phyloP scores from a whole-genome alignment of 2,888 invertebrate genomes.

The Priocnemis perturbator region DNA sequence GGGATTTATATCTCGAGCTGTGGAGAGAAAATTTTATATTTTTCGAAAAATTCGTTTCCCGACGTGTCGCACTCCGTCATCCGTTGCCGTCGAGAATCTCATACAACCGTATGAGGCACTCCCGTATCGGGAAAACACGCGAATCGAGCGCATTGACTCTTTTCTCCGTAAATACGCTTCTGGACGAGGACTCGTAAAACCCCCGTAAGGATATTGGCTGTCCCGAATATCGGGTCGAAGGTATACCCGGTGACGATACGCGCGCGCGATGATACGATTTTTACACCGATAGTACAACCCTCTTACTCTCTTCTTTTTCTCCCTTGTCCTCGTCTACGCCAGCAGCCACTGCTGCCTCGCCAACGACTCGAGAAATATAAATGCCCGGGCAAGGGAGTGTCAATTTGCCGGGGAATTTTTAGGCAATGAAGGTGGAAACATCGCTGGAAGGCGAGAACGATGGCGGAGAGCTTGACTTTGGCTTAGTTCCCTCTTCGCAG shows the following conservation, averaged over 20 bases:
- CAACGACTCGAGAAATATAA: constrained; percentile 37
- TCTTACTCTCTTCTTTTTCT: too few species aligned
- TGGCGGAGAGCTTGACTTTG: background rate
- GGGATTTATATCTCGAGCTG: too few species aligned
- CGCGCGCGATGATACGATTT: constrained; percentile 25
- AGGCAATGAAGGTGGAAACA: constrained; percentile 36
- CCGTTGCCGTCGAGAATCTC: too few species aligned
- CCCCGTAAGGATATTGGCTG: constrained; percentile 46
- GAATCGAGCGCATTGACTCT: constrained; percentile 31
- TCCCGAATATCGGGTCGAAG: constrained; percentile 32
- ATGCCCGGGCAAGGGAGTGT: constrained; percentile 16
- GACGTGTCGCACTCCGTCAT: too few species aligned
- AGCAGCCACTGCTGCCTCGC: background rate
- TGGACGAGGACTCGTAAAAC: constrained; percentile 43
- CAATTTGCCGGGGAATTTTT: constrained; percentile 33
- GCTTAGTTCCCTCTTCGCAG: constrained; percentile 10
- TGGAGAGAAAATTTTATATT: too few species aligned
- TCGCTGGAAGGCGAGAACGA: constrained; percentile 30
- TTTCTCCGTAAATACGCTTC: constrained; percentile 37
- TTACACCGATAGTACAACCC: constrained; percentile 22
- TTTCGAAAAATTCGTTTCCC: too few species aligned
- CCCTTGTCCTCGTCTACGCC: too few species aligned
- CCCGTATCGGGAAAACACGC: constrained; percentile 18
- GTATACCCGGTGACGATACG: constrained; percentile 24
- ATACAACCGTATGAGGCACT: background rate